These are phyloP conservation scores for Cossypha dichroa DNA, from an alignment of 2,797 vertebrate species.

Conservation along the genomic window DNA sequence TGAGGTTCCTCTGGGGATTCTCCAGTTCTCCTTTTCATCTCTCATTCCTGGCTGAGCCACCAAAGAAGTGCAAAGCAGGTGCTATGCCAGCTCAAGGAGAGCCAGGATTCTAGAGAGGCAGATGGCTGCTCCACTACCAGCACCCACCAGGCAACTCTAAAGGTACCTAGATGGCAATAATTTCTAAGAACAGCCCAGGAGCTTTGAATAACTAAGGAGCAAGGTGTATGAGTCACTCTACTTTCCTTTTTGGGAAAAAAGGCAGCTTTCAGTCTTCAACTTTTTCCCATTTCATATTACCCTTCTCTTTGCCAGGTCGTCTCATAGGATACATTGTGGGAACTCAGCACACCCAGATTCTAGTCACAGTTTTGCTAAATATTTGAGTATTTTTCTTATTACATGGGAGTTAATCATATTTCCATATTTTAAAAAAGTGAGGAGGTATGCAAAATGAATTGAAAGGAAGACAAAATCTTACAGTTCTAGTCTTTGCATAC, in stretches of 20 bases:
- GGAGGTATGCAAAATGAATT: background rate
- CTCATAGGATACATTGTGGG: rapidly evolving
- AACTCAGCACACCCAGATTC: background rate
- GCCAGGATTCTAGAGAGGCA: background rate
- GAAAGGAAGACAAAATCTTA: background rate
- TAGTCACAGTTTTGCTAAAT: background rate
- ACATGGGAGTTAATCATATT: background rate
- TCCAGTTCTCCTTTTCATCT: background rate
- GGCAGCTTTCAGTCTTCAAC: background rate
- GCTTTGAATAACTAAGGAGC: background rate
- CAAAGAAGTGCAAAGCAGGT: background rate
- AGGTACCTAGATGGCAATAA: background rate
- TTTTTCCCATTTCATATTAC: background rate
- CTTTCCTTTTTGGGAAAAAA: background rate
- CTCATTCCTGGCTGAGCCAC: background rate
- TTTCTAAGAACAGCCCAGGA: background rate
- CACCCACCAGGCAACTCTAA: background rate
- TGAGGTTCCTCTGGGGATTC: background rate
- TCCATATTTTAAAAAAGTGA: background rate
- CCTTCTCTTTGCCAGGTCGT: background rate
- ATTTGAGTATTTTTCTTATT: background rate
- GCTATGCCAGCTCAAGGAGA: background rate
- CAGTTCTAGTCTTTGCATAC: background rate
- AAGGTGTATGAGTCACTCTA: background rate
- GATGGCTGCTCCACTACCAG: background rate